Percentiles rank a stretch among this genome's conserved stretches.
These are phyloP conservation scores for Caenorhabditis sp. DNA, from an alignment of 2,888 invertebrate species.

Conservation along the genomic window DNA sequence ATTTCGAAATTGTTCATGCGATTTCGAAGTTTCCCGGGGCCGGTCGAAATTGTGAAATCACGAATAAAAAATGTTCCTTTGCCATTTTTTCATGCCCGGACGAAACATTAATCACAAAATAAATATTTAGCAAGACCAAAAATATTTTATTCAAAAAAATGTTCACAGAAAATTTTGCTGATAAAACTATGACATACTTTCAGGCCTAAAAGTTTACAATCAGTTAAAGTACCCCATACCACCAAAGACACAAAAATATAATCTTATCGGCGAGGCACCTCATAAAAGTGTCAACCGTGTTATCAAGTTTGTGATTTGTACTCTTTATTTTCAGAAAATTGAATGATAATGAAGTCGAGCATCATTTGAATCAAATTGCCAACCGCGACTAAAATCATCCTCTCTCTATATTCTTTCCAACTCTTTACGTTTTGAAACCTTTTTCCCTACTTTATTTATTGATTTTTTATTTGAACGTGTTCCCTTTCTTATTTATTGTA, in stretches of 20 bases:
- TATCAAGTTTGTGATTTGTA: not conserved
- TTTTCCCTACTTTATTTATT: slow-evolving; percentile 11
- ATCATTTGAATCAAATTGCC: slow-evolving; percentile 68
- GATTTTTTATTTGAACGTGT: slow-evolving; percentile 20
- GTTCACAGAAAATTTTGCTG: too few species aligned
- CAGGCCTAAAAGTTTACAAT: not conserved
- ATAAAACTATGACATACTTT: too few species aligned
- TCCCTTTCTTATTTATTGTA: slow-evolving; percentile 4
- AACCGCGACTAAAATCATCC: slow-evolving; percentile 66
- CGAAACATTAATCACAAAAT: too few species aligned
- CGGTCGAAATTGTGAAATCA: too few species aligned
- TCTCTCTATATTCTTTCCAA: slow-evolving; percentile 5
- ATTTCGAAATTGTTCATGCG: too few species aligned
- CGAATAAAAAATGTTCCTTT: too few species aligned
- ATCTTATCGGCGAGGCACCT: not conserved
- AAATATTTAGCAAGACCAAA: too few species aligned
- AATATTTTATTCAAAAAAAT: too few species aligned
- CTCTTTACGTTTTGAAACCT: not conserved
- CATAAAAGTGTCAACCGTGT: too few species aligned
- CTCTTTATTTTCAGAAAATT: slow-evolving; percentile 51
- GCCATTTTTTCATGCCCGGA: too few species aligned
- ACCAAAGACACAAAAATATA: slow-evolving; percentile 1
- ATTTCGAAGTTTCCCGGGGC: too few species aligned
- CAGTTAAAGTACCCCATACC: not conserved
- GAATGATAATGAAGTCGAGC: slow-evolving; percentile 64